Conservation (phyloP, 1,140 invertebrate species). For the Nymphalis io region DNA sequence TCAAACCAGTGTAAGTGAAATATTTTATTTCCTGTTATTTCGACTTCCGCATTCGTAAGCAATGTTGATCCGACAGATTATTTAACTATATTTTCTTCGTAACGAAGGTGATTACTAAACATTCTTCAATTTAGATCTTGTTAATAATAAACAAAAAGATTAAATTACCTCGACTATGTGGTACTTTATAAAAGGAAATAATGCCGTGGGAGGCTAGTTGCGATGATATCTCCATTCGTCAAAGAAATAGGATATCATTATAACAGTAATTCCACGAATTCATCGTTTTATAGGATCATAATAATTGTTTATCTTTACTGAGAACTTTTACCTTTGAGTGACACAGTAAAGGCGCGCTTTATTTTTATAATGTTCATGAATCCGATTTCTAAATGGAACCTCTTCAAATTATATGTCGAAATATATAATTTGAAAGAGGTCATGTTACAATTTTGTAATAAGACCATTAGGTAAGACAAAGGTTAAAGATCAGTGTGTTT, state of each 20-base stretch:
- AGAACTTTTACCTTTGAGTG: not conserved
- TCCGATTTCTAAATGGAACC: too few relatives aligned
- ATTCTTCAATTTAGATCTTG: not conserved
- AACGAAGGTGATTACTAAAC: not conserved
- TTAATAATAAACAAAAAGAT: not conserved
- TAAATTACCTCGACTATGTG: conserved; percentile 19
- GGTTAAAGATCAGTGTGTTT: too few relatives aligned
- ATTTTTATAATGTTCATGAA: too few relatives aligned
- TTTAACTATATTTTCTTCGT: conserved; percentile 5
- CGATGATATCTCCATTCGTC: conserved; percentile 29
- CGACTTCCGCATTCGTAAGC: conserved; percentile 1
- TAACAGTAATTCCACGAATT: conserved; percentile 3
- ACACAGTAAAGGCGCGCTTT: too few relatives aligned
- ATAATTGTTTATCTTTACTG: not conserved
- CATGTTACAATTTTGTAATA: too few relatives aligned
- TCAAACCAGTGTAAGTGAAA: conserved; percentile 11
- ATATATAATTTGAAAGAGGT: too few relatives aligned
- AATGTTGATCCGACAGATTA: conserved; percentile 8
- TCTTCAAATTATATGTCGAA: too few relatives aligned
- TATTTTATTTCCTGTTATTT: conserved; percentile 14
- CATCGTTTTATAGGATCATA: not conserved
- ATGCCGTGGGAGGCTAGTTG: conserved; percentile 30
- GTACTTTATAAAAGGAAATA: conserved; percentile 27
- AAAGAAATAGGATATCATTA: conserved; percentile 32
- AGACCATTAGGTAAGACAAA: too few relatives aligned